Conservation (phyloP, 2,113 vertebrate species). For the Promerops cafer region DNA sequence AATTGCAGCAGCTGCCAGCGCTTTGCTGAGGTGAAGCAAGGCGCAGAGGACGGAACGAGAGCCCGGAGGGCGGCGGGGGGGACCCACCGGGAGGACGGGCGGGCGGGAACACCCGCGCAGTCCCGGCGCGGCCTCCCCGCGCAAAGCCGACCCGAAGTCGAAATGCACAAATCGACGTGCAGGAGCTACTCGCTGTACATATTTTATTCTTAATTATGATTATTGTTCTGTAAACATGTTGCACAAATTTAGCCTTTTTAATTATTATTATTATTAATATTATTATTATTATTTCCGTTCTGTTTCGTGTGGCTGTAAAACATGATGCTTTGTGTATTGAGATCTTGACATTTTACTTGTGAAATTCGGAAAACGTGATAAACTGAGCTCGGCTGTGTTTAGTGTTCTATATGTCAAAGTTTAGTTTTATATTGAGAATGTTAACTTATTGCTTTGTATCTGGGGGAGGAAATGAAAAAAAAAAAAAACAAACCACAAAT, state of each 20-base stretch:
- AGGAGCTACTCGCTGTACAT: slow-evolving; percentile 76
- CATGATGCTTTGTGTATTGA: slow-evolving; percentile 89
- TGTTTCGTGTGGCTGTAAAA: slow-evolving; percentile 86
- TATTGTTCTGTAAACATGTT: slow-evolving; percentile 79
- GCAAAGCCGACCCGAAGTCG: slow-evolving; percentile 59
- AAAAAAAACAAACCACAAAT: too few species aligned
- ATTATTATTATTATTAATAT: background rate
- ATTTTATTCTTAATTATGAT: slow-evolving; percentile 63
- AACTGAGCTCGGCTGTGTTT: slow-evolving; percentile 84
- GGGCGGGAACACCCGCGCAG: background rate
- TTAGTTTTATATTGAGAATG: slow-evolving; percentile 98
- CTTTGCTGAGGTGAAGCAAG: background rate
- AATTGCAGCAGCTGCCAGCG: background rate
- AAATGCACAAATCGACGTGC: slow-evolving; percentile 67
- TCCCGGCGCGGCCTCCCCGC: slow-evolving; percentile 4
- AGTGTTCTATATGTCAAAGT: slow-evolving; percentile 91
- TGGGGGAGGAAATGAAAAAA: slow-evolving; percentile 28
- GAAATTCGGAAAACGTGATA: slow-evolving; percentile 81
- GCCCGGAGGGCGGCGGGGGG: background rate
- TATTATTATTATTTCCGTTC: slow-evolving; percentile 45
- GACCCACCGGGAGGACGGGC: background rate
- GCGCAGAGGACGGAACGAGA: background rate
- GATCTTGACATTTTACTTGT: slow-evolving; percentile 84
- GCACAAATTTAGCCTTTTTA: slow-evolving; percentile 77
- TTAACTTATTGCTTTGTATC: slow-evolving; percentile 98